These are phyloP conservation scores for Acanthosepion lycidas DNA, from an alignment of 2,888 invertebrate species.

Conservation along the genomic window DNA sequence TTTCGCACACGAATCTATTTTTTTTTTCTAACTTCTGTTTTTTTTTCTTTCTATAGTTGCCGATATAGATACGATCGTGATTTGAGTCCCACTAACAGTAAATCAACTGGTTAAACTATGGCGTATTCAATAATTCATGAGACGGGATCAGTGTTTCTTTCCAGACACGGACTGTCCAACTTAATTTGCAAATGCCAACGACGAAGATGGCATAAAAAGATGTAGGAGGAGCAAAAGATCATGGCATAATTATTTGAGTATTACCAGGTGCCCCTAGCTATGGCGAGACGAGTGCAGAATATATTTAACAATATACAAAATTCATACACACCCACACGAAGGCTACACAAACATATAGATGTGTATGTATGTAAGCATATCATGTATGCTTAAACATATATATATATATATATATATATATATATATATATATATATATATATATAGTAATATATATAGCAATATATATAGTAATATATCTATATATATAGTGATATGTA, in stretches of 20 bases:
- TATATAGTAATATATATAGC: no score
- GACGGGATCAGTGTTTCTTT: neutral
- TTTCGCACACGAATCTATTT: no score
- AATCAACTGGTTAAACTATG: neutral
- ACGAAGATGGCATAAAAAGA: neutral
- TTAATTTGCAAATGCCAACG: neutral
- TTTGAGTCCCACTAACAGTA: neutral
- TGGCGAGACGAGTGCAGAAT: neutral
- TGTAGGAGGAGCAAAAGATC: neutral
- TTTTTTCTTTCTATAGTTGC: neutral
- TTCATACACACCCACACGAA: neutral
- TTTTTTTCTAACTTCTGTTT: no score
- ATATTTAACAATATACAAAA: neutral
- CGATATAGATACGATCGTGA: neutral
- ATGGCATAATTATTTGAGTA: neutral
- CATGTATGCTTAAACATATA: no score
- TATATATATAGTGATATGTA: no score
- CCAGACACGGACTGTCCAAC: neutral
- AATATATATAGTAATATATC: no score
- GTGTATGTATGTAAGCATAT: no score
- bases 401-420: no score
- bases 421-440: no score
- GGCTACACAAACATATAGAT: no score
- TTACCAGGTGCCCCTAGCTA: neutral
- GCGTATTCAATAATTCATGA: neutral